Evolutionary conservation across 2,888 invertebrate species (phyloP), one percentile per base, ranked within the genome.

Genomic region (Chrysolina haemoptera): DNA sequence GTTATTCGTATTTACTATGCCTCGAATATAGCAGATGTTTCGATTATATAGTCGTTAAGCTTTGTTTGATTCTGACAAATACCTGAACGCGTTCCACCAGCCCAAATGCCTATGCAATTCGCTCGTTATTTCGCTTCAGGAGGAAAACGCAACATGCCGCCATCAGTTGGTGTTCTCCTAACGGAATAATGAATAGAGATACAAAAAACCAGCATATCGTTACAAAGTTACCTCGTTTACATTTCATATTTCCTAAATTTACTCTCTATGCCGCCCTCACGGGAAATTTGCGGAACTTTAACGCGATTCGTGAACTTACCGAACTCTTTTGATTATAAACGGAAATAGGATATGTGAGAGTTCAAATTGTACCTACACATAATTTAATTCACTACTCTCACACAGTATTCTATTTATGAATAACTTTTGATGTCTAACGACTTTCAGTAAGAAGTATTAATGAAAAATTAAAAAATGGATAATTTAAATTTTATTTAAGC

Each of bases 131-230:
- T 53, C 53, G 53, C 12, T 53, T 12, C 18, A 12, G 5, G 20
- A 20, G 53, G 16, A 53, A 53, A 53, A 53, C 18, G 14, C 53
- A 53, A 53, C 53, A 53, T 53, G 53, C 18, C 20, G 20, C 53
- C 53, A 20, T 53, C 18, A 59, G 59, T 68, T 41, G 55, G 43
- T 46, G 22, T 68, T 46, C 35, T 46, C n/a, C 43, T 43, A 27
- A 12, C 53, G 68, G 76, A 80, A 77, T 80, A 77, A 80, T 77
- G 77, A 80, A 80, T 80, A 80, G 75, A 74, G 78, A 80, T 76
- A 74, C 75, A 76, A 78, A n/a, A 77, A 80, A 80, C 78, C 75
- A 80, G 76, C 78, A 79, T 80, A 78, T 80, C 79, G 78, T 79
- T 81, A 81, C 75, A 77, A 77, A 76, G 74, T 71, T 71, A 70